Evolutionary conservation across 2,888 invertebrate genomes (phyloP), one percentile per base, ranked within the genome.

Genomic region (Drosophila ustulata): DNA sequence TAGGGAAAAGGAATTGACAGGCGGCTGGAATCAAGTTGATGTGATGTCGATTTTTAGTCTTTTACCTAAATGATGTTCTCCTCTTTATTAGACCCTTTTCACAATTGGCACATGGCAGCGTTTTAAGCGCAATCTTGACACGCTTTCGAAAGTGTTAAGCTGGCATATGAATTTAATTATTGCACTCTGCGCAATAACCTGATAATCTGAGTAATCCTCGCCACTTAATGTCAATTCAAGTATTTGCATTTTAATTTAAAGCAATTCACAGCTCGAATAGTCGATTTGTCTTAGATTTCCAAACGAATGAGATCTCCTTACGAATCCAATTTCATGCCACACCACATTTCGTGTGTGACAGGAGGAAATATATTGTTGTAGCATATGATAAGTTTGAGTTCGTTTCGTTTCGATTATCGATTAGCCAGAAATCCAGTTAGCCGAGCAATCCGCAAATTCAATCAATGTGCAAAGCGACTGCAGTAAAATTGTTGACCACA

Each of bases 391-490:
- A 30, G 45, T 30, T 11, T 2, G 8, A 26, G 0, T 34, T 18
- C 18, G 18, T 18, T 18, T 18, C 18, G 18, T 46, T 59, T 64
- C 41, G 47, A 47, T 32, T 50, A 63, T 61, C 61, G 68, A 78
- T 78, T 75, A 65, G 45, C 37, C 39, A 13, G 37, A 7, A 52
- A 66, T 51, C 28, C 28, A 53, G 37, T 59, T 59, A 45, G 37
- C 25, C 13, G n/a, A 43, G 37, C 63, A 63, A 66, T 66, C 62
- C 39, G 43, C 39, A 59, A 66, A 71, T 43, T 56, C 59, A 75
- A 66, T 75, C 66, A 75, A 56, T n/a, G 37, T 56, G 47, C 37
- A 26, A 56, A 23, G 53, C 41, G 34, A 50, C 18, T 55, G 78
- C 64, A 64, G 50, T 51, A 30, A 34, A 43, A 23, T 28, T 61